A percentile compares a stretch with the other conserved stretches of the same genome.
phyloP scores from a whole-genome alignment of 2,113 vertebrate genomes.

The Phyllopteryx taeniolatus region DNA sequence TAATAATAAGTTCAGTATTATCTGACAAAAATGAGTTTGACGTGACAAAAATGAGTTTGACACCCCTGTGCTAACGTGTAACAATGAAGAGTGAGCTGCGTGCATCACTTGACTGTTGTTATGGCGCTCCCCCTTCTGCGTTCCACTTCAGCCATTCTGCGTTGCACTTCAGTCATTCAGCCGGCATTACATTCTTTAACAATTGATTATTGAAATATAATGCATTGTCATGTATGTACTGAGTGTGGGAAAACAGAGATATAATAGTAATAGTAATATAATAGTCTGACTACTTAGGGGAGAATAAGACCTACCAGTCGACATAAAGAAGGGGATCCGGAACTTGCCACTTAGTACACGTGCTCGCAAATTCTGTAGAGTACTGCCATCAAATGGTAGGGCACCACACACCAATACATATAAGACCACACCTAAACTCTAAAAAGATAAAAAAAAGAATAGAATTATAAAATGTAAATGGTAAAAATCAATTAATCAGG shows the following conservation, averaged over 20 bases:
- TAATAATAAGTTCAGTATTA: too few species aligned
- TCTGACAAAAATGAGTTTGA: too few species aligned
- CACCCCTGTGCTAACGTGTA: too few species aligned
- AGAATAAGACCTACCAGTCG: conserved; percentile 81
- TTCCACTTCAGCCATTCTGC: neutral
- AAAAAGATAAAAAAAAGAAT: conserved; percentile 27
- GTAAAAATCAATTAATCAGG: neutral
- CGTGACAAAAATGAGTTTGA: too few species aligned
- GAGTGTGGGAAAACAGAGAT: neutral
- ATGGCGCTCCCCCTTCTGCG: too few species aligned
- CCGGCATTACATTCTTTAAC: neutral
- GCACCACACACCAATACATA: conserved; percentile 96
- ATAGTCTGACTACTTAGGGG: neutral
- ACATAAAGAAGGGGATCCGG: conserved; percentile 99
- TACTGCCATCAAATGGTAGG: conserved; percentile 96
- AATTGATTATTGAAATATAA: neutral
- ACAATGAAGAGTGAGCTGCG: too few species aligned
- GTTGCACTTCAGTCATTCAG: too few species aligned
- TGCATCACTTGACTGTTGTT: too few species aligned
- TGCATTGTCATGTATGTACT: neutral
- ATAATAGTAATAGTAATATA: neutral
- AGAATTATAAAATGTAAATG: neutral
- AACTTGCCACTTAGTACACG: conserved; percentile 97
- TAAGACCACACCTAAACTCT: conserved; percentile 96
- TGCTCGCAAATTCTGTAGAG: conserved; percentile 93